Evolutionary conservation across 2,113 vertebrate species (phyloP), one percentile per base, ranked within the genome.

Genomic region (Hippocampus abdominalis): DNA sequence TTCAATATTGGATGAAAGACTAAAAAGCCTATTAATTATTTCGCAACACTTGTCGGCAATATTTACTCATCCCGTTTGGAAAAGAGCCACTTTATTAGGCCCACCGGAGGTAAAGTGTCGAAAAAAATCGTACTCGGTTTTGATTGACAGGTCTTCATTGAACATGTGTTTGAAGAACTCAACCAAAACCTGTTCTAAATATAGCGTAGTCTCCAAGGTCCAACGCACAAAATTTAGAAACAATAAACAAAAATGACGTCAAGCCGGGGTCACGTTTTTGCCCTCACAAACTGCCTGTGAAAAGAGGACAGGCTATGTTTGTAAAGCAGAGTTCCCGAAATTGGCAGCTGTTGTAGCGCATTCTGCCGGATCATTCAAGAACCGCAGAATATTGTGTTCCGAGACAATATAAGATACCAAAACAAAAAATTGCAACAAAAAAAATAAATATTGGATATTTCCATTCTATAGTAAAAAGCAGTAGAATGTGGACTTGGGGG

Each of bases 11-110:
- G 11, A 64, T 42, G 21, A 40, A 25, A n/a, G 39, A 42, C 61
- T 64, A 64, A 42, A 42, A 64, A 64, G 61, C 39, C 61, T 44
- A 23, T 64, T 42, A 23, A 64, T 42, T 64, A 42, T 64, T 62
- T 62, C 60, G 40, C 32, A 62, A 9, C 9, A 3, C 32, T 21
- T 4, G 54, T 10, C 3, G 59, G 59, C 59, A 32, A 32, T 60
- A 60, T 62, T 64, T 64, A 23, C 39, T 13, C 61, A 64, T 23
- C 61, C 23, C 8, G n/a, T 63, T 21, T 39, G 61, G 11, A 56
- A 56, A 56, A 11, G 54, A 56, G 23, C 5, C 21, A n/a, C 51
- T 57, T 27, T 3, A 3, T 54, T 9, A 9, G 51, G 21, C 23
- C n/a, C 51, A 9, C 51, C n/a, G 8, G 21, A 10, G 10, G 42